Base-by-base conservation (phyloP, 2,113 vertebrate species). In the Sturnus vulgaris region DNA sequence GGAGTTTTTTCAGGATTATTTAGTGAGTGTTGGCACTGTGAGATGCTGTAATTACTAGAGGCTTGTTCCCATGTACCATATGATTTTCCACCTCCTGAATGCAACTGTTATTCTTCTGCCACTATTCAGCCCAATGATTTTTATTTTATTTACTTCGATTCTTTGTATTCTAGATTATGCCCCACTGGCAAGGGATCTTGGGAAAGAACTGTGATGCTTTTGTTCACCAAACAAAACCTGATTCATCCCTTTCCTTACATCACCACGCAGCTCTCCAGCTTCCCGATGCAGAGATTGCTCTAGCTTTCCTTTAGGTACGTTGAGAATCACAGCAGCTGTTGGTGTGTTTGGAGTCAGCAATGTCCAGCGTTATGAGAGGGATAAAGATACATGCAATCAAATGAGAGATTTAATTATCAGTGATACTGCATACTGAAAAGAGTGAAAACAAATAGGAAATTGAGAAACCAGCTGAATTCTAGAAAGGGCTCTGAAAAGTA, bases 111-210 rank as follows among this genome's bases (percentile, higher is more conserved):
- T 92, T 90, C 84, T 93, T 92, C 93, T 92, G 78, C 50, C 78
- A 63, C 82, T 92, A 68, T 85, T 90, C 81, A 93, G 81, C 84
- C 93, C 87, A 91, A 91, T 97, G 86, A 95, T 95, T 97, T 96
- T 95, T 94, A 93, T 85, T 96, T 95, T 90, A 96, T 96, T 97
- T 97, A 97, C 94, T 95, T 95, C 50, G 1, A 77, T 87, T 94
- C 94, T 93, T 95, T 96, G 90, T 96, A 66, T 96, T 95, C 87
- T 83, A 95, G 71, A 93, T 95, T 77, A 91, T 94, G 75, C 90
- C 35, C 59, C 68, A 55, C 82, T 95, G 90, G 94, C 87, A 94
- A 92, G 85, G 55, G 78, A 95, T 91, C 84, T 94, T 72, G 75
- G 91, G 90, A 88, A 81, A 63, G 95, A 94, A 95, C 93, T 97